A percentile compares a stretch with the other conserved stretches of the same genome.
Evolutionary conservation across 2,888 invertebrate species (phyloP).

Genomic region (Alloscopus bannaensis): DNA sequence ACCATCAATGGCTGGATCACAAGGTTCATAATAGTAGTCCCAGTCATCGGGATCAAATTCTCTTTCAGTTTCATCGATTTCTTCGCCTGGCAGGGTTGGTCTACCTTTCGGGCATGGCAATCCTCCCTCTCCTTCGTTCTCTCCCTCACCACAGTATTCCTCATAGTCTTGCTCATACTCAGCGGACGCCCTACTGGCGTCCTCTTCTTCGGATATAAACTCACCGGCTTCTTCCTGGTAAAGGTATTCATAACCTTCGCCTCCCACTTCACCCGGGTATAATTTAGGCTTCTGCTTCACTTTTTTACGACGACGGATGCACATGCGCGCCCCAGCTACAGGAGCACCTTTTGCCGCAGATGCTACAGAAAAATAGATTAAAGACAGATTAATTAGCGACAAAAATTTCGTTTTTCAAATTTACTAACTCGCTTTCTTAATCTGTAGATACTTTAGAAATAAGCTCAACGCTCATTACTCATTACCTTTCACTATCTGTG

Average conservation of each 20-base stretch:
- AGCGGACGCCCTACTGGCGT: no score
- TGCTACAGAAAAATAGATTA: no score
- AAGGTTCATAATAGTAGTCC: constrained; percentile 44
- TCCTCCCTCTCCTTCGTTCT: constrained; percentile 16
- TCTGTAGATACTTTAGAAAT: no score
- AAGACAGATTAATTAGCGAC: no score
- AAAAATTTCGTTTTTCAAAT: no score
- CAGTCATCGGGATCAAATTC: constrained; percentile 33
- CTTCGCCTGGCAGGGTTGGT: not conserved
- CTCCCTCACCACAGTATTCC: constrained; percentile 38
- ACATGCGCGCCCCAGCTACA: no score
- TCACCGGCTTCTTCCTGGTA: constrained; percentile 7
- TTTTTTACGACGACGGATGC: constrained; percentile 15
- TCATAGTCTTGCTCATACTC: constrained; percentile 22
- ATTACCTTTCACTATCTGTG: no score
- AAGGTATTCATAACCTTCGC: constrained; percentile 15
- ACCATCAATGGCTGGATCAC: constrained; percentile 37
- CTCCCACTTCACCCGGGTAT: no score
- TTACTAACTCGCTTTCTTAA: no score
- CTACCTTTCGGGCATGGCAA: not conserved
- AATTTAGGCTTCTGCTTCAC: not conserved
- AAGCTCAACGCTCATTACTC: no score
- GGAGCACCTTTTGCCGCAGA: constrained; percentile 1
- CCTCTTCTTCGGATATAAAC: not conserved
- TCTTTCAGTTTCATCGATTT: constrained; percentile 13